These are phyloP conservation scores for Hyphantria cunea DNA, from an alignment of 1,140 invertebrate species.

Conservation along the genomic window DNA sequence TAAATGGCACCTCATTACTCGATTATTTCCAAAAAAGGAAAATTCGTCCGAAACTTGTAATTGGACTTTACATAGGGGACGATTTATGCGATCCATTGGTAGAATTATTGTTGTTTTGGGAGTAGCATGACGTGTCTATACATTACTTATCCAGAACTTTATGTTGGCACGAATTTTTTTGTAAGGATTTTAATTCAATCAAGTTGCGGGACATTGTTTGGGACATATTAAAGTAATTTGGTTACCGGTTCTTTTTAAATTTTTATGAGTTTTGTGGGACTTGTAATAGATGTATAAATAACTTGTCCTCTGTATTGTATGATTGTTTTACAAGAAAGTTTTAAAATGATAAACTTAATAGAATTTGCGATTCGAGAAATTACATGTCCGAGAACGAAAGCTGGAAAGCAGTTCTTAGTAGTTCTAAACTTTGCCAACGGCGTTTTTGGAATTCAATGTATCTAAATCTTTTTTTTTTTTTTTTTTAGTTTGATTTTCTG, in stretches of 20 bases:
- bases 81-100: conserved; percentile 63
- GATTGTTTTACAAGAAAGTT: too few relatives aligned
- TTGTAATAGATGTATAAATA: neutral
- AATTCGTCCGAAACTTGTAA: conserved; percentile 46
- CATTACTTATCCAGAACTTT: conserved; percentile 58
- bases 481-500: too few relatives aligned
- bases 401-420: too few relatives aligned
- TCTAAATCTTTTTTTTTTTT: too few relatives aligned
- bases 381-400: too few relatives aligned
- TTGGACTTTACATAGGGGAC: conserved; percentile 65
- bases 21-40: conserved; percentile 66
- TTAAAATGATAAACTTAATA: too few relatives aligned
- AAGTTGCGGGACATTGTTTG: conserved; percentile 29
- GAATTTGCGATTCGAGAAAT: too few relatives aligned
- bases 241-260: conserved; percentile 38
- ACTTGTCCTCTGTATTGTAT: too few relatives aligned
- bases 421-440: too few relatives aligned
- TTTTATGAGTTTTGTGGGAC: conserved; percentile 9
- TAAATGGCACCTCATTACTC: conserved; percentile 72
- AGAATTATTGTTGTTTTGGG: conserved; percentile 65
- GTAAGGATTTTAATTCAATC: conserved; percentile 52
- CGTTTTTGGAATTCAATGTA: too few relatives aligned
- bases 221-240: conserved; percentile 40
- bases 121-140: conserved; percentile 49
- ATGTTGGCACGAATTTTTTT: conserved; percentile 30